Conservation (phyloP, 1,140 invertebrate genomes). For the Brachystomella parvula region DNA sequence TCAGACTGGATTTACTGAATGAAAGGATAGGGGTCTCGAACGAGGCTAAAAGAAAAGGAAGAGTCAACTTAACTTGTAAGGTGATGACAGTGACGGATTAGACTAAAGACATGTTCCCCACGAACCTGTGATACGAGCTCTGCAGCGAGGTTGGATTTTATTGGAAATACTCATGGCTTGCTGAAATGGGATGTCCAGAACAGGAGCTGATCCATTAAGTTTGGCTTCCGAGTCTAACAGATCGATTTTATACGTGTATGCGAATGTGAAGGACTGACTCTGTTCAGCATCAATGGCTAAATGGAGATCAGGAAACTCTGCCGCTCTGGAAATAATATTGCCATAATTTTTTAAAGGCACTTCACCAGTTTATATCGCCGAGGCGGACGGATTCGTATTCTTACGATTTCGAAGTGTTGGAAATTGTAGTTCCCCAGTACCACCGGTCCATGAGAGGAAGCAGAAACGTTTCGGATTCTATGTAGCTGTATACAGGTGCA, state of each 20-base stretch:
- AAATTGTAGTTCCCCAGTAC: slow-evolving; percentile 7
- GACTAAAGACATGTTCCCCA: no score
- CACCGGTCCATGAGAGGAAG: slow-evolving; percentile 8
- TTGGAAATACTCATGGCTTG: background rate
- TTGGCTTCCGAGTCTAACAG: background rate
- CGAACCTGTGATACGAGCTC: background rate
- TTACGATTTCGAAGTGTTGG: background rate
- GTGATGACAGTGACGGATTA: background rate
- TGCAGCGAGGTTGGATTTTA: background rate
- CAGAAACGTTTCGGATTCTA: slow-evolving; percentile 2
- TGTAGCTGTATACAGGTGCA: background rate
- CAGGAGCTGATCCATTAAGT: background rate
- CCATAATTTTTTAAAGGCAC: no score
- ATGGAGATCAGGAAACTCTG: background rate
- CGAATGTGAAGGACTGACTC: background rate
- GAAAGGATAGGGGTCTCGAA: background rate
- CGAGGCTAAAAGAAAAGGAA: background rate
- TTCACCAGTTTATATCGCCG: no score
- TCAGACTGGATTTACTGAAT: background rate
- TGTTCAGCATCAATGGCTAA: background rate
- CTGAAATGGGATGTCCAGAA: background rate
- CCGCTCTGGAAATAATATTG: background rate
- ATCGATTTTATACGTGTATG: background rate
- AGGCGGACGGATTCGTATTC: background rate
- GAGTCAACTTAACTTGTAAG: background rate